Base-by-base conservation (phyloP, 2,797 vertebrate genomes). In the Pseudochaenichthys georgianus region DNA sequence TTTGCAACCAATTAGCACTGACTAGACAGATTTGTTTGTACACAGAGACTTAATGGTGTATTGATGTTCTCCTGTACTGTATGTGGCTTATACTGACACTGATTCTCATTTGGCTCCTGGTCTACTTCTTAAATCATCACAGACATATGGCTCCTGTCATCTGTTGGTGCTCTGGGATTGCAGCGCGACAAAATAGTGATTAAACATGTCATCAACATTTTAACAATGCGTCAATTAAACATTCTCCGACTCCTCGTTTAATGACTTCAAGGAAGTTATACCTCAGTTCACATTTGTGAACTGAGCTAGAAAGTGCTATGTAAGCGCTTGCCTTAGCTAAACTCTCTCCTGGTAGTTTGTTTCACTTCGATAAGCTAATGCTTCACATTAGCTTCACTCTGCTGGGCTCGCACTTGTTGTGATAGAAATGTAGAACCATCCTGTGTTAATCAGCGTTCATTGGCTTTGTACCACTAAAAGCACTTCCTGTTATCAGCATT, bases 371-470 rank as follows among this genome's bases (percentile, higher is more conserved):
- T 84, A 89, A 83, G 86, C 85, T 93, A 88, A 93, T 87, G 88
- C 75, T 84, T 38, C 8, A 38, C 34, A 38, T 38, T 38, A 38
- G 34, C 80, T 71, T 65, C 53, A 48, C 68, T 53, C 62, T 1
- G 28, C 74, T 55, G 80, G 75, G 58, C 65, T 69, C 83, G 81
- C 81, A 60, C 70, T 78, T 79, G 78, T 79, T 83, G 89, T 74
- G 78, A 88, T 77, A 55, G 58, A 50, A 77, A 73, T 54, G 62
- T 61, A 73, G 68, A 75, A 50, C 77, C 76, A 85, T 80, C 53
- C 87, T 86, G 65, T 38, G 83, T 84, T 91, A 92, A 93, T 90
- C 85, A 92, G 81, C 73, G 77, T 88, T 85, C 80, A 80, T 77
- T 77, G 84, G 79, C 77, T 81, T 57, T 61, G 78, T 57, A 41